Base-by-base conservation (phyloP, 2,113 vertebrate species). In the Ginglymostoma cirratum region DNA sequence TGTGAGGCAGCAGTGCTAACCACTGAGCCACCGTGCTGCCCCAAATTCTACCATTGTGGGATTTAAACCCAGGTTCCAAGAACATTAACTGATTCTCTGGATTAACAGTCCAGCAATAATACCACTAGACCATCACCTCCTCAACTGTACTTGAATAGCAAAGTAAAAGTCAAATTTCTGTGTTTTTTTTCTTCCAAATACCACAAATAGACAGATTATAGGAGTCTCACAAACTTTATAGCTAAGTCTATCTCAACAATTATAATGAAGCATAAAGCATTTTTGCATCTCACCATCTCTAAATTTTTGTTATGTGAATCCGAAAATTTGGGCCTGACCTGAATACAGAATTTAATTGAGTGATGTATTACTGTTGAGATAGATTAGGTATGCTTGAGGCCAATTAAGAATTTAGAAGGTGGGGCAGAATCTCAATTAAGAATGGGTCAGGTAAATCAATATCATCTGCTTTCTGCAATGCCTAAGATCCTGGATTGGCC, bases 391-490 rank as follows among this genome's bases (percentile, higher is more conserved):
- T 52, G 69, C 21, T 52, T 34, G 38, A 95, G 69, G 69, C 94
- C 69, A 95, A 52, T 72, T 48, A 76, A 95, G 38, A 34, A 70
- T 94, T 94, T 42, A 70, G 92, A 69, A 95, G 72, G 52, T 95
- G 94, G 38, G 42, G 94, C 45, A 76, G 94, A 95, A 95, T 95
- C 69, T 72, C 42, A 76, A 95, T 95, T 76, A 70, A 95, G 94
- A 72, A 45, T 95, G 34, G 67, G 69, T 76, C 69, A 72, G 45
- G 24, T 95, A 76, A 93, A 95, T 95, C 69, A 95, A 95, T 72
- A 95, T 52, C 23, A 70, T 70, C 69, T 95, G 8, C 69, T 95
- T 52, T 95, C 67, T 76, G 24, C 42, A 95, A 95, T 76, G 38
- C 24, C 42, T 95, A 95, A 52, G 94, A 95, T 95, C 52, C 45